Base-by-base conservation (phyloP, 2,797 vertebrate genomes). In the Ctenochaetus hawaiiensis region DNA sequence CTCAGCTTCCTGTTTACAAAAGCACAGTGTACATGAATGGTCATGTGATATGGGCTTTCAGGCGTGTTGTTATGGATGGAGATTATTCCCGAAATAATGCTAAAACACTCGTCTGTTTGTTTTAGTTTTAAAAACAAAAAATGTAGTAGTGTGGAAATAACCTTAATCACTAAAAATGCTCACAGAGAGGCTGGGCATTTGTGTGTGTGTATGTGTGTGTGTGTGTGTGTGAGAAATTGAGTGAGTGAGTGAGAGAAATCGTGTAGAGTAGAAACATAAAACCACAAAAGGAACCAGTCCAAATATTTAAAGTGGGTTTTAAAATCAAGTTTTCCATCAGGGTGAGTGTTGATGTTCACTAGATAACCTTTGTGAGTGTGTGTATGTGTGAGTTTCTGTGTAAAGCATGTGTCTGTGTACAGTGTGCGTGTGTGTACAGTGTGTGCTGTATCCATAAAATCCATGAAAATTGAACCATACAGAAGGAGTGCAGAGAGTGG, bases 271-370 rank as follows among this genome's bases (percentile, higher is more conserved):
- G 67, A 83, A 74, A 81, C 74, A 73, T 59, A 67, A 84, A 81
- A 78, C 81, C 52, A 34, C 52, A 67, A 58, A 17, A 62, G 18
- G 58, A 60, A 61, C 18, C 53, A 48, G 60, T 80, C 59, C 72
- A 81, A 75, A 78, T 72, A 82, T 86, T 84, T 73, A 78, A 78
- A 83, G 77, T 72, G 23, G 53, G 43, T 69, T 77, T 75, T 79
- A 58, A 78, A 74, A 78, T 75, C 57, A 62, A 49, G 52, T 68
- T 84, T 86, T 85, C 72, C 80, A 83, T 82, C 58, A 67, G 58
- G 61, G 56, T 56, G 43, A 70, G 47, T 88, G 81, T 83, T 87
- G 66, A 70, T 79, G 66, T 63, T 82, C 17, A 69, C 76, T 45
- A 43, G 54, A 74, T 69, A 52, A 72, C 58, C 48, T 45, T 5